These are phyloP conservation scores for Dryobota labecula DNA, from an alignment of 2,888 invertebrate species.

Conservation along the genomic window DNA sequence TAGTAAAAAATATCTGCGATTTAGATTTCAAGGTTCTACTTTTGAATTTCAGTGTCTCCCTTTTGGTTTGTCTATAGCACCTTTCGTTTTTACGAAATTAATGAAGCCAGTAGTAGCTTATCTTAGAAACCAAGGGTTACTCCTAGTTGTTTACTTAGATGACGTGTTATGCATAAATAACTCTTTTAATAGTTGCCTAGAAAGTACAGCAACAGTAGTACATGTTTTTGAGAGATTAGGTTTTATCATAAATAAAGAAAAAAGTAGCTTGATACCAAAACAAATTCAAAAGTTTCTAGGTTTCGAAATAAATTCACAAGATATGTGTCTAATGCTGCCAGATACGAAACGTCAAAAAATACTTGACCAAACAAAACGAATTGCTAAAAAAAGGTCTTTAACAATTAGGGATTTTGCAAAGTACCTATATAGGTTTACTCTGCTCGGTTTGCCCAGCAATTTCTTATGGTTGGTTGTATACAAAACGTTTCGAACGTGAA, in stretches of 20 bases:
- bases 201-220: not conserved
- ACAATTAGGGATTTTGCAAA: not conserved
- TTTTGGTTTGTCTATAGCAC: not conserved
- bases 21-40: conserved; percentile 1
- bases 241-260: not conserved
- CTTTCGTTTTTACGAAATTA: conserved; percentile 2
- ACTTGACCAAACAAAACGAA: not conserved
- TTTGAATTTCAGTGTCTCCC: not conserved
- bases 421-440: not conserved
- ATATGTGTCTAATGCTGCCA: not conserved
- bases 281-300: not conserved
- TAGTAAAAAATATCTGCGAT: not conserved
- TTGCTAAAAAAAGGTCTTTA: not conserved
- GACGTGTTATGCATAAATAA: not conserved
- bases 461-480: conserved; percentile 2
- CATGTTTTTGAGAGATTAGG: not conserved
- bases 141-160: not conserved
- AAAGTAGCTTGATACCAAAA: too few species aligned
- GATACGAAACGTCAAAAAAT: not conserved
- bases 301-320: not conserved
- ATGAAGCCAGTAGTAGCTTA: not conserved
- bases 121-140: not conserved
- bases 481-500: not conserved
- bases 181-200: not conserved
- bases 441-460: conserved; percentile 1